phyloP scores from a whole-genome alignment of 2,797 vertebrate genomes.

The Eurystomus glaucurus region DNA sequence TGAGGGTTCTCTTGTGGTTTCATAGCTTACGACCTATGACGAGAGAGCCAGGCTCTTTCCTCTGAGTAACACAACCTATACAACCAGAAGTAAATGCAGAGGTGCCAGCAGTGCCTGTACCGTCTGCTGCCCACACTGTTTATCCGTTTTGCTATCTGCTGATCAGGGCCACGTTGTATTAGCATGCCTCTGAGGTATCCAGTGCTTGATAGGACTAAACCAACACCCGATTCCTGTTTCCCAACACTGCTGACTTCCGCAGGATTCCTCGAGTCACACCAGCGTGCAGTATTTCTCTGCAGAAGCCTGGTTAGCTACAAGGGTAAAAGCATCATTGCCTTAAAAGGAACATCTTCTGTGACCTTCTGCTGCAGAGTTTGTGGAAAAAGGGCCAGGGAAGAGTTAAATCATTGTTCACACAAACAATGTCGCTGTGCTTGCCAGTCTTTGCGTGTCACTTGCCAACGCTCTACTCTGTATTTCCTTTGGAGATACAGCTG shows the following conservation, averaged over 20 bases:
- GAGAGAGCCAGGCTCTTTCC: background rate
- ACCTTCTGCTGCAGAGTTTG: background rate
- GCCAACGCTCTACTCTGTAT: background rate
- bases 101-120: background rate
- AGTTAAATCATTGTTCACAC: background rate
- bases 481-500: background rate
- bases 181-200: background rate
- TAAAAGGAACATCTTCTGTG: background rate
- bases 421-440: background rate
- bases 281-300: background rate
- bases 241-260: background rate
- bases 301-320: background rate
- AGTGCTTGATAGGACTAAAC: background rate
- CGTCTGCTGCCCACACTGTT: background rate
- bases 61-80: background rate
- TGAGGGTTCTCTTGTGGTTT: background rate
- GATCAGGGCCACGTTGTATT: background rate
- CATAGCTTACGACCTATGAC: background rate
- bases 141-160: constrained; percentile 39
- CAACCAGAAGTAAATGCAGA: background rate
- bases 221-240: background rate
- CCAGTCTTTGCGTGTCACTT: background rate
- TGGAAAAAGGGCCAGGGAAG: background rate
- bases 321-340: background rate
- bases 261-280: background rate